A percentile compares a stretch with the other conserved stretches of the same genome.
These are phyloP conservation scores for Pluvianellus socialis DNA, from an alignment of 2,113 vertebrate genomes.

Conservation along the genomic window DNA sequence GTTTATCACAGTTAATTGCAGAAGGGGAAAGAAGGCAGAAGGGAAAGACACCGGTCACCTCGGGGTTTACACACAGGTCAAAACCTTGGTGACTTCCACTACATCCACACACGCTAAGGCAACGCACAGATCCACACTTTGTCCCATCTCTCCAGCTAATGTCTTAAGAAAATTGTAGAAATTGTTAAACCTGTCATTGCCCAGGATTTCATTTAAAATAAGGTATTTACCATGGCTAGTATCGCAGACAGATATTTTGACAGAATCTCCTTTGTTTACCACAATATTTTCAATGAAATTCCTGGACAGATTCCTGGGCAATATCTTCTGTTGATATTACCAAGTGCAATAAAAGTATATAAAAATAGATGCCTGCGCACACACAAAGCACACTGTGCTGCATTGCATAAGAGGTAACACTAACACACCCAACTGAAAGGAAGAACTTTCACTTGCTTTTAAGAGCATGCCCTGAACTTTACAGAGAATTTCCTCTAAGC, in stretches of 20 bases:
- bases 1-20: background rate
- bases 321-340: background rate
- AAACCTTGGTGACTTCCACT: background rate
- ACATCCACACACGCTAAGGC: background rate
- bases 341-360: background rate
- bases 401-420: background rate
- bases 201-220: background rate
- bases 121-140: background rate
- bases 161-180: background rate
- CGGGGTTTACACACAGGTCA: background rate
- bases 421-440: background rate
- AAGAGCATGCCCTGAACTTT: background rate
- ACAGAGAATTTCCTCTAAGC: background rate
- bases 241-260: background rate
- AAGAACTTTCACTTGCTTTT: background rate
- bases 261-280: background rate
- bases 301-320: background rate
- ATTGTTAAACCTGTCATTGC: background rate
- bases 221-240: background rate
- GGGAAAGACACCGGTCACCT: background rate
- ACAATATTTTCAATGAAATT: background rate
- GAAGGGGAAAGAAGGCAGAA: background rate
- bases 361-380: background rate
- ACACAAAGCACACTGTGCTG: background rate
- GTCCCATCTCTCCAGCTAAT: background rate